Conservation (phyloP, 2,888 invertebrate species). For the Lycia hirtaria region DNA sequence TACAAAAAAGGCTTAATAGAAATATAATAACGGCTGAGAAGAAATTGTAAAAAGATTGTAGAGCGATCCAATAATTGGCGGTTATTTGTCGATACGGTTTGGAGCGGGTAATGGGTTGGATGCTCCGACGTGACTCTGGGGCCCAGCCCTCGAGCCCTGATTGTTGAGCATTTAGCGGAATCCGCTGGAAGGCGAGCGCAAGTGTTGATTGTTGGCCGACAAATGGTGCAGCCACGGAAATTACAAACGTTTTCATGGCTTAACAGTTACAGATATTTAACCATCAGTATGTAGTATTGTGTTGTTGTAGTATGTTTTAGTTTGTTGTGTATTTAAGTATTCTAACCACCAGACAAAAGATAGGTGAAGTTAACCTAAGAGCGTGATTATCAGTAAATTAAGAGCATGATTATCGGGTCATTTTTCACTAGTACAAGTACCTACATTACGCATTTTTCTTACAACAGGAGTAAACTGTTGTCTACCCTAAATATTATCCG, state of each 20-base stretch:
- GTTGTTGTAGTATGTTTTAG: no score
- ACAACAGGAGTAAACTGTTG: no score
- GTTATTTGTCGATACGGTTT: slow-evolving; percentile 85
- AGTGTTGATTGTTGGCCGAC: slow-evolving; percentile 15
- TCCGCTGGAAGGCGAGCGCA: slow-evolving; percentile 55
- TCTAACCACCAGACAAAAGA: no score
- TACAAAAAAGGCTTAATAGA: slow-evolving; percentile 86
- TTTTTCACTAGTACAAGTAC: no score
- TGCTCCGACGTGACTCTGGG: slow-evolving; percentile 79
- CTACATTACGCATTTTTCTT: no score
- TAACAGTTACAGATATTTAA: no score
- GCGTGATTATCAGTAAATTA: no score
- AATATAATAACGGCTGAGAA: slow-evolving; percentile 84
- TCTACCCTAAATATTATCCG: no score
- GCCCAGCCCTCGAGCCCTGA: slow-evolving; percentile 46
- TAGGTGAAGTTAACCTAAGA: no score
- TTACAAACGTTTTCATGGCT: not conserved
- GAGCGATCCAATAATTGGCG: slow-evolving; percentile 85
- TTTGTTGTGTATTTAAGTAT: no score
- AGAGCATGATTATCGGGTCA: no score
- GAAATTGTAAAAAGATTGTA: slow-evolving; percentile 86
- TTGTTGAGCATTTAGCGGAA: slow-evolving; percentile 70
- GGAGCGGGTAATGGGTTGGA: slow-evolving; percentile 82
- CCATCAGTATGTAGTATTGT: no score
- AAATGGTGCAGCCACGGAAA: not conserved